Conservation (phyloP, 2,113 vertebrate species). For the Pseudorasbora parva region DNA sequence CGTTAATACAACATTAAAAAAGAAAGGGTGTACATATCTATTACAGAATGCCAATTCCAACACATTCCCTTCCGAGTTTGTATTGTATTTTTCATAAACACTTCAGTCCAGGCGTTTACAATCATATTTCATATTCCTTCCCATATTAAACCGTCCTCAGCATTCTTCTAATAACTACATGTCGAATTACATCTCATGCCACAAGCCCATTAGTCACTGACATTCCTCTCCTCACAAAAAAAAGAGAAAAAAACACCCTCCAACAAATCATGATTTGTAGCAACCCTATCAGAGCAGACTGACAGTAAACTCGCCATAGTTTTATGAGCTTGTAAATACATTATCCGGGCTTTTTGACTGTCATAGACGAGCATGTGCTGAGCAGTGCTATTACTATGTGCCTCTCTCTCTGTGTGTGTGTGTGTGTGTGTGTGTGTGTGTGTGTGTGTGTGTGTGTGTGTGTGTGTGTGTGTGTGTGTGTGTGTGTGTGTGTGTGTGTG, state of each 20-base stretch:
- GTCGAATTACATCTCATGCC: slow-evolving; percentile 52
- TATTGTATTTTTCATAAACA: slow-evolving; percentile 41
- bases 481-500: slow-evolving; percentile 37
- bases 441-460: slow-evolving; percentile 34
- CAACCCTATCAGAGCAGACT: slow-evolving; percentile 33
- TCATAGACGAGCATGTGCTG: slow-evolving; percentile 30
- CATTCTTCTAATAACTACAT: slow-evolving; percentile 55
- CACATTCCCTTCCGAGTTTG: not conserved
- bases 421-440: slow-evolving; percentile 47
- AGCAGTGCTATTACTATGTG: slow-evolving; percentile 32
- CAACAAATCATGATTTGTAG: slow-evolving; percentile 51
- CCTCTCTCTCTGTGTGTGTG: slow-evolving; percentile 19
- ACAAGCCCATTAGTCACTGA: slow-evolving; percentile 56
- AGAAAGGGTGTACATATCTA: not conserved
- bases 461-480: slow-evolving; percentile 47
- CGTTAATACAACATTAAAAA: not conserved
- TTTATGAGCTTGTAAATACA: slow-evolving; percentile 58
- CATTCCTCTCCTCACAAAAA: slow-evolving; percentile 31
- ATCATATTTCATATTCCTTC: slow-evolving; percentile 53
- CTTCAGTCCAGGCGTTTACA: slow-evolving; percentile 43
- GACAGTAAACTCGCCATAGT: slow-evolving; percentile 44
- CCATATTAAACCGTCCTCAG: slow-evolving; percentile 51
- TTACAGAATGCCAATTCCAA: not conserved
- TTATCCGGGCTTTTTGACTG: slow-evolving; percentile 48
- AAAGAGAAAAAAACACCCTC: slow-evolving; percentile 27